Evolutionary conservation across 2,888 invertebrate species (phyloP), one percentile per base, ranked within the genome.

Genomic region (Gisinianus flammeolus): DNA sequence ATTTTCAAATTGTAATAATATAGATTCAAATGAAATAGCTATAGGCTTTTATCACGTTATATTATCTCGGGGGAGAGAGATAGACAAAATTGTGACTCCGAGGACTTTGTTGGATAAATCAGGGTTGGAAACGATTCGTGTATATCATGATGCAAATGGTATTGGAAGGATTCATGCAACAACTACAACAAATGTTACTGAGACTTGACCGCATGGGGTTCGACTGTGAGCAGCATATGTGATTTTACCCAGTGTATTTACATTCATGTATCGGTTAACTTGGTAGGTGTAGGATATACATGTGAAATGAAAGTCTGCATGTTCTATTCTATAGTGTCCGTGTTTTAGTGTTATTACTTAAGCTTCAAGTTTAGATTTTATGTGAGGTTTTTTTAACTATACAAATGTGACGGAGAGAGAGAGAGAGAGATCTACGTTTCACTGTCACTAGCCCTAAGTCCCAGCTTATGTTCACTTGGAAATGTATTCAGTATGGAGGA

Each of bases 401-500:
- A 62, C 62, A 73, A 73, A 62, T 73, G 31, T n/a, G 62, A 62
- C 24, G 35, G 62, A 66, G 62, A 33, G 62, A 62, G 35, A 35
- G 62, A 70, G 52, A 19, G 70, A 58, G 54, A 54, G 26, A 70
- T 62, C 33, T 73, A 62, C 24, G 62, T 73, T 73, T 62, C 64
- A 62, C 73, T 73, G 73, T 73, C 74, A 74, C 74, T 74, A 66
- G 74, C 67, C 54, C 64, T 66, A 31, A 67, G 44, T 74, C 67
- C 24, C 52, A 22, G 28, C 22, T 58, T 58, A 54, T 28, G 24
- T 70, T 52, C n/a, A 30, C 52, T 54, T 62, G 35, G 35, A 62
- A 73, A 73, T 72, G 62, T 73, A 73, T 73, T 73, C 73, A 73
- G 35, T 58, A 73, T 73, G 73, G 62, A 73, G 73, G 35, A 64